Percentiles rank a stretch among this genome's conserved stretches.
These are phyloP conservation scores for Lepidocolaptes lacrymiger DNA, from an alignment of 2,797 vertebrate genomes.

Conservation along the genomic window DNA sequence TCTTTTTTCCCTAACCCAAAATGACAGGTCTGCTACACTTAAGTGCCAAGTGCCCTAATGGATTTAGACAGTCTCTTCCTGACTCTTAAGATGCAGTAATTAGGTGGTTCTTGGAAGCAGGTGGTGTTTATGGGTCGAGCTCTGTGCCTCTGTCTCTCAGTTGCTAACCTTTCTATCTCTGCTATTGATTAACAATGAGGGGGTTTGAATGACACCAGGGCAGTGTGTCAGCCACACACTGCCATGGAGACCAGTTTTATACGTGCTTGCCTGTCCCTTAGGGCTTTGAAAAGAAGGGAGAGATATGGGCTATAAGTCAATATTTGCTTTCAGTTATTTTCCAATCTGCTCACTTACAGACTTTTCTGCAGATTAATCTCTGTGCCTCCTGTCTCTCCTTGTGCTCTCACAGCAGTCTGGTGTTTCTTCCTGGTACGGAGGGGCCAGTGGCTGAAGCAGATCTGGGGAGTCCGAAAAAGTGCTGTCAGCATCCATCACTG, in stretches of 20 bases:
- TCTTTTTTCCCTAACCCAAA: neutral
- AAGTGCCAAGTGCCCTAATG: constrained; percentile 2
- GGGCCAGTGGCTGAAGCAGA: neutral
- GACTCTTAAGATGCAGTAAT: neutral
- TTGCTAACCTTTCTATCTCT: constrained; percentile 12
- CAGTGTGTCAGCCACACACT: accelerated
- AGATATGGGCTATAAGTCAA: neutral
- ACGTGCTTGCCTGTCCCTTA: neutral
- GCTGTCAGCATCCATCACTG: neutral
- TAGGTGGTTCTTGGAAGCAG: constrained; percentile 30
- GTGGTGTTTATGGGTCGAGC: neutral
- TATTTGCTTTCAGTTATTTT: constrained; percentile 18
- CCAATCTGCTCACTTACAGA: neutral
- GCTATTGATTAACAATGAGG: constrained; percentile 3
- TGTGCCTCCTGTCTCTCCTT: neutral
- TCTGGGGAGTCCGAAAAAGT: neutral
- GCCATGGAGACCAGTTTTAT: neutral
- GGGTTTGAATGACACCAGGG: neutral
- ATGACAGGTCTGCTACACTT: neutral
- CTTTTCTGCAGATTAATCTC: neutral
- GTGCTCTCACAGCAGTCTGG: neutral
- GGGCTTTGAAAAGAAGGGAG: neutral
- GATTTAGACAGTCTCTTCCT: neutral
- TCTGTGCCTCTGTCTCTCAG: neutral
- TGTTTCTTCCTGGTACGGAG: neutral